These are phyloP conservation scores for Agelastica alni DNA, from an alignment of 2,888 invertebrate species.

Conservation along the genomic window DNA sequence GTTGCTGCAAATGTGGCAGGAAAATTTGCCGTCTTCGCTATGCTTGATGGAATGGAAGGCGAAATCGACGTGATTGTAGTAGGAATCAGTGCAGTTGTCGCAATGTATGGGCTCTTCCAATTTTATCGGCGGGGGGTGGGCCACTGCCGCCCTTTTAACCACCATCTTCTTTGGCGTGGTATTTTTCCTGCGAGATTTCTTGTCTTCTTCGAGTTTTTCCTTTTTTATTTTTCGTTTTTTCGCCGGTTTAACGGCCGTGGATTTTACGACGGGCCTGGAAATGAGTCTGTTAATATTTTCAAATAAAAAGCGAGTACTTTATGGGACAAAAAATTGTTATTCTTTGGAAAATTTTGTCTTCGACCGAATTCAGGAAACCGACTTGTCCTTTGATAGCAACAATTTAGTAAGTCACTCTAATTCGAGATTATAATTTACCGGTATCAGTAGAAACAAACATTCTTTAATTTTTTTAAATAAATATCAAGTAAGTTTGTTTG, in stretches of 20 bases:
- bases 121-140: slow-evolving; percentile 31
- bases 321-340: no score
- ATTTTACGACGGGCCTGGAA: slow-evolving; percentile 14
- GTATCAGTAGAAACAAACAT: no score
- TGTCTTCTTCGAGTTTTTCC: slow-evolving; percentile 11
- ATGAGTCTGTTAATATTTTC: slow-evolving; percentile 13
- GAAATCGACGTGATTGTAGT: slow-evolving; percentile 50
- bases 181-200: slow-evolving; percentile 27
- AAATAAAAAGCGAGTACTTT: background rate
- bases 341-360: no score
- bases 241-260: background rate
- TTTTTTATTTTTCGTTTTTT: slow-evolving; percentile 5
- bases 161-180: slow-evolving; percentile 24
- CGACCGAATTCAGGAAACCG: no score
- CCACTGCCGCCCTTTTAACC: slow-evolving; percentile 5
- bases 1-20: slow-evolving; percentile 46
- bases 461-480: no score
- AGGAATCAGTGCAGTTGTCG: slow-evolving; percentile 52
- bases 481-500: no score
- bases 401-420: no score
- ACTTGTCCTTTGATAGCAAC: no score
- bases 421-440: no score
- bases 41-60: slow-evolving; percentile 44
- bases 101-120: slow-evolving; percentile 49
- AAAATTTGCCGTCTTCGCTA: slow-evolving; percentile 40